Conservation (phyloP, 1,140 invertebrate species). For the Steinernema khuongi region DNA sequence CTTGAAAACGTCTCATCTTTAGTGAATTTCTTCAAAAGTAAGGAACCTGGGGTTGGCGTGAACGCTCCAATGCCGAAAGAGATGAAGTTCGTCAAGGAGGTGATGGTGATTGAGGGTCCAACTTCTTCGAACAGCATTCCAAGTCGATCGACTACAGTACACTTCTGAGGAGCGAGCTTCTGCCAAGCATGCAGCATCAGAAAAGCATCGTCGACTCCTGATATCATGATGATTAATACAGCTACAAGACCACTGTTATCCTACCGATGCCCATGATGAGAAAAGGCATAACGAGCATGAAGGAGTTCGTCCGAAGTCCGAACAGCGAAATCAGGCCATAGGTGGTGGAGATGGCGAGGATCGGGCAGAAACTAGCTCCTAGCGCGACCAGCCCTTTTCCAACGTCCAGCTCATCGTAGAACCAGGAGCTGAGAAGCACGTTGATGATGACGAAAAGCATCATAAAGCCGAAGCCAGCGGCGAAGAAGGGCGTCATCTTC, state of each 20-base stretch:
- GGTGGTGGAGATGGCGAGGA: slow-evolving; percentile 45
- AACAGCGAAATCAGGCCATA: slow-evolving; percentile 46
- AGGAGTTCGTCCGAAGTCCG: slow-evolving; percentile 49
- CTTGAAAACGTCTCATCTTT: slow-evolving; percentile 31
- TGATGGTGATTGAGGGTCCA: slow-evolving; percentile 95
- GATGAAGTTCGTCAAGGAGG: slow-evolving; percentile 88
- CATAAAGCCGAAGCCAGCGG: slow-evolving; percentile 46
- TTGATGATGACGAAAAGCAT: slow-evolving; percentile 43
- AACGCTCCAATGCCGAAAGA: slow-evolving; percentile 93
- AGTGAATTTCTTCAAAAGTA: slow-evolving; percentile 9
- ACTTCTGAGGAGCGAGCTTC: slow-evolving; percentile 27
- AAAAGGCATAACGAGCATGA: slow-evolving; percentile 52
- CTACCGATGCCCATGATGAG: slow-evolving; percentile 51
- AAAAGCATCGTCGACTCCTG: slow-evolving; percentile 48
- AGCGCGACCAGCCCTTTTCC: slow-evolving; percentile 41
- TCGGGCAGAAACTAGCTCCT: slow-evolving; percentile 38
- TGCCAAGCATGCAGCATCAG: slow-evolving; percentile 48
- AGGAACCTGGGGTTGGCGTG: slow-evolving; percentile 70
- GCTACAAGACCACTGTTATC: slow-evolving; percentile 16
- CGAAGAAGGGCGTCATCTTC: slow-evolving; percentile 50
- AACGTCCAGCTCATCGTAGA: slow-evolving; percentile 40
- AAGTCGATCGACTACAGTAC: slow-evolving; percentile 23
- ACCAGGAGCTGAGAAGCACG: slow-evolving; percentile 32
- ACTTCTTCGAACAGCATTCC: slow-evolving; percentile 66
- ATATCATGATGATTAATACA: slow-evolving; percentile 22